These are phyloP conservation scores for Aptenodytes patagonicus DNA, from an alignment of 2,113 vertebrate genomes.

Conservation along the genomic window DNA sequence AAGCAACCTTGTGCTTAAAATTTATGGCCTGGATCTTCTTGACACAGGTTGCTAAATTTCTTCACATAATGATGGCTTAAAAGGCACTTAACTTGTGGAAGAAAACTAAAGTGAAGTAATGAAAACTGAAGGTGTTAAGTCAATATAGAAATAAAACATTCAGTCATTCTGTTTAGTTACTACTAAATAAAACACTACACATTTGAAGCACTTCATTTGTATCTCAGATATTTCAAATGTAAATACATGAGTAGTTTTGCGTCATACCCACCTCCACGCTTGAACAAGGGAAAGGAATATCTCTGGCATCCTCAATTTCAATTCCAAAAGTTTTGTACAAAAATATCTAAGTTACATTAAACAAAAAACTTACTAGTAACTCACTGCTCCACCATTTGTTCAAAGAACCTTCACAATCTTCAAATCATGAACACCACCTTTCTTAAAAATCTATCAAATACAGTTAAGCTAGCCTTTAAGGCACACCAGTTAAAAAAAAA, in stretches of 20 bases:
- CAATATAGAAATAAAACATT: neutral
- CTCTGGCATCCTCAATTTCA: slow-evolving; percentile 23
- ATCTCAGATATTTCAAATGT: neutral
- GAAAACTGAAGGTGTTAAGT: neutral
- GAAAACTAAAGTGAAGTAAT: neutral
- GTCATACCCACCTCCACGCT: slow-evolving; percentile 19
- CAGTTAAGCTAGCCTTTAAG: neutral
- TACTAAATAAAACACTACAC: neutral
- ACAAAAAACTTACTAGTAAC: neutral
- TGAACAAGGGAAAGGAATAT: neutral
- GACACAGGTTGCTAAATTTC: neutral
- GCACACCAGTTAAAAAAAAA: neutral
- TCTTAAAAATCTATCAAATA: neutral
- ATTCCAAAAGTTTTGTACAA: neutral
- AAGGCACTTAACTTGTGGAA: neutral
- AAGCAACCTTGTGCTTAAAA: neutral
- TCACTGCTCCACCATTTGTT: neutral
- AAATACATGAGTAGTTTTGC: neutral
- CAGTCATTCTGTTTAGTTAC: neutral
- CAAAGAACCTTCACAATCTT: neutral
- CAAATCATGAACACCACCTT: neutral
- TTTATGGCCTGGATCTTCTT: neutral
- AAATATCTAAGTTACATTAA: neutral
- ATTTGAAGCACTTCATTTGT: neutral
- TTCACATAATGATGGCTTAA: neutral